Evolutionary conservation across 2,797 vertebrate genomes (phyloP).

Genomic region (Zonotrichia albicollis): DNA sequence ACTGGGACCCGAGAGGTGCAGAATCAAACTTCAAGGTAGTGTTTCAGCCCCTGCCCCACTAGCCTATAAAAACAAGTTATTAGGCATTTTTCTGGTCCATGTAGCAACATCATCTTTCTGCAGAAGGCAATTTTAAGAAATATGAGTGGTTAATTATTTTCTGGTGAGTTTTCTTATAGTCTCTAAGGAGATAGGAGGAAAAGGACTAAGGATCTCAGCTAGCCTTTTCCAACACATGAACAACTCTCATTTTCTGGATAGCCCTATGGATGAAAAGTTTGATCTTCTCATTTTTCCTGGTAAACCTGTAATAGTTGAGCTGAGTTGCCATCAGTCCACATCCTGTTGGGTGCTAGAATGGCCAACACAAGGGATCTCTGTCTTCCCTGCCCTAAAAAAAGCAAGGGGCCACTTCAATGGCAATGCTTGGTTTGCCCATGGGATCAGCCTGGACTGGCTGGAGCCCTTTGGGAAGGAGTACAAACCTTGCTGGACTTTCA

Average conservation of each 20-base stretch:
- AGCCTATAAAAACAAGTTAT: not conserved
- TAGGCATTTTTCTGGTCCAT: not conserved
- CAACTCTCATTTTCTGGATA: not conserved
- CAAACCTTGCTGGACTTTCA: not conserved
- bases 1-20: not conserved
- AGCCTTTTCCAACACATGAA: not conserved
- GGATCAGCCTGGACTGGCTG: not conserved
- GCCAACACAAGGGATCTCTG: not conserved
- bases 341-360: not conserved
- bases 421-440: accelerated
- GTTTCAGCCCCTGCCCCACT: not conserved
- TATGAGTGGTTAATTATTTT: not conserved
- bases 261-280: not conserved
- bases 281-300: not conserved
- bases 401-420: not conserved
- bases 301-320: not conserved
- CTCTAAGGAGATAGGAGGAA: not conserved
- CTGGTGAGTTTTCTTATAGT: not conserved
- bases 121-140: not conserved
- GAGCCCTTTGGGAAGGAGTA: not conserved
- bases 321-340: not conserved
- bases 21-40: not conserved
- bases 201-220: not conserved
- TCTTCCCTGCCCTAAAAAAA: not conserved
- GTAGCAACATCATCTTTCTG: not conserved